phyloP scores from a whole-genome alignment of 2,113 vertebrate genomes.

The Chlorodrepanis virens region DNA sequence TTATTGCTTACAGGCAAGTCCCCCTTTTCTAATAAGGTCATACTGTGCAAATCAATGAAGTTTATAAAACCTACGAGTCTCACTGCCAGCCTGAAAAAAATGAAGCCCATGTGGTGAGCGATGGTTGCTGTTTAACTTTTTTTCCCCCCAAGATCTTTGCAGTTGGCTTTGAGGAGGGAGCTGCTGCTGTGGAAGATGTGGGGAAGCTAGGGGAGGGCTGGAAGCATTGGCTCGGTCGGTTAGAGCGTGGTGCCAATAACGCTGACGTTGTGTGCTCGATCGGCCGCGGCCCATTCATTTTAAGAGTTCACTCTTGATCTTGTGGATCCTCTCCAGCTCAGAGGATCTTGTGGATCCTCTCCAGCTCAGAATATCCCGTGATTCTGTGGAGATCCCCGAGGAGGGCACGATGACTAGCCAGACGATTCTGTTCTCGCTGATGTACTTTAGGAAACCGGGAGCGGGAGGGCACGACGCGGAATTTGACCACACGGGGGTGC shows the following conservation, averaged over 20 bases:
- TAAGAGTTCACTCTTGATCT: neutral
- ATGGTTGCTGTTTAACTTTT: neutral
- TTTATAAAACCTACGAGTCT: neutral
- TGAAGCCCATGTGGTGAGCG: accelerated
- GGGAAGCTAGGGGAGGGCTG: neutral
- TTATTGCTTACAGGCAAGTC: neutral
- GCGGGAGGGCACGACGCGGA: accelerated
- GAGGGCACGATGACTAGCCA: too few species aligned
- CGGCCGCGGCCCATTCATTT: neutral
- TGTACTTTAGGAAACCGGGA: accelerated
- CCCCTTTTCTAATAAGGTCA: neutral
- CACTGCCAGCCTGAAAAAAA: neutral
- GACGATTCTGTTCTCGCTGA: accelerated
- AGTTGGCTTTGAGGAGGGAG: neutral
- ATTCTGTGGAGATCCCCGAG: neutral
- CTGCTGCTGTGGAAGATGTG: neutral
- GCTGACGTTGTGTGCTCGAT: neutral
- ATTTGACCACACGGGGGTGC: neutral
- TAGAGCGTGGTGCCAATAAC: neutral
- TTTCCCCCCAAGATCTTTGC: neutral
- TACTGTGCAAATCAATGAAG: neutral
- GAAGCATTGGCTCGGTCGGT: neutral
- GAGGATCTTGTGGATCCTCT: neutral
- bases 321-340: neutral
- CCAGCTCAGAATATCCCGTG: neutral